Evolutionary conservation across 2,113 vertebrate species (phyloP).

Genomic region (Aldabrachelys gigantea): DNA sequence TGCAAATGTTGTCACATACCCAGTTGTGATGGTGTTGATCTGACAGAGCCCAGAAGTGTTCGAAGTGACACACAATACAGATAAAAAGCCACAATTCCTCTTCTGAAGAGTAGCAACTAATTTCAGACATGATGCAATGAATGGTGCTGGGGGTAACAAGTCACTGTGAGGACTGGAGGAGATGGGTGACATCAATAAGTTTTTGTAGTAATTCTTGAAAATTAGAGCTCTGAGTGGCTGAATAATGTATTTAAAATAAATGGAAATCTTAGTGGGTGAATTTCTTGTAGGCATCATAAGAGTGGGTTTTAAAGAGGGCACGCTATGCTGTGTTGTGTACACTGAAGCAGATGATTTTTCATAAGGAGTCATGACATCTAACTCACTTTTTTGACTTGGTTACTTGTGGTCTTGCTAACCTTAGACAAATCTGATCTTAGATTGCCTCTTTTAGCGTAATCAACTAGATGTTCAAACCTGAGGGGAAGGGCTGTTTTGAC

Average conservation of each 20-base stretch:
- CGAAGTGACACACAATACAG: background rate
- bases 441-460: background rate
- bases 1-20: background rate
- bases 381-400: background rate
- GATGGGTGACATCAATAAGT: background rate
- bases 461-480: background rate
- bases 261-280: background rate
- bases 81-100: background rate
- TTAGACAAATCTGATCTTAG: background rate
- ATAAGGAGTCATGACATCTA: background rate
- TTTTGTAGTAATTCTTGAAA: background rate
- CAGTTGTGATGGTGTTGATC: background rate
- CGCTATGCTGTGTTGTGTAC: background rate
- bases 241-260: background rate
- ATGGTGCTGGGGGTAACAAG: background rate
- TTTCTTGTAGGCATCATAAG: background rate
- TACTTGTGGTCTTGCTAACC: background rate
- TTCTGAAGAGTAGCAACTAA: background rate
- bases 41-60: background rate
- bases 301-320: background rate
- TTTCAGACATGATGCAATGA: background rate
- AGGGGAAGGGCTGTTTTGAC: background rate
- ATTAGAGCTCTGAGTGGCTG: background rate
- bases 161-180: accelerated
- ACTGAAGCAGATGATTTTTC: background rate